These are phyloP conservation scores for Abscondita cerata DNA, from an alignment of 2,888 invertebrate genomes.

Conservation along the genomic window DNA sequence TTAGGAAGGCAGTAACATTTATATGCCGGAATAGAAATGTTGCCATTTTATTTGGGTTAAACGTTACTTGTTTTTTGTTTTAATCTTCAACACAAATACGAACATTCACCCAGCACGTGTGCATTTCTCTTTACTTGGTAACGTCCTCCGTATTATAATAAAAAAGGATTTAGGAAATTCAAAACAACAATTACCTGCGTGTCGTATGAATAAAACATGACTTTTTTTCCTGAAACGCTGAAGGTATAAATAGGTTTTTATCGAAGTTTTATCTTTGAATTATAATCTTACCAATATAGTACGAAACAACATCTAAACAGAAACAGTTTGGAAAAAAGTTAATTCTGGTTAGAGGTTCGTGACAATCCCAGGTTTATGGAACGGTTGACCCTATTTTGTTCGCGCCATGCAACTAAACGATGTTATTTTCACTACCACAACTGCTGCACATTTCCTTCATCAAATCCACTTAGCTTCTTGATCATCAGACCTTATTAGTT, in stretches of 20 bases:
- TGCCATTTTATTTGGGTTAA: too few relatives aligned
- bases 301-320: constrained; percentile 19
- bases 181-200: too few relatives aligned
- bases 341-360: constrained; percentile 30
- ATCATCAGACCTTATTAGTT: neutral
- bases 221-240: too few relatives aligned
- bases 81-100: too few relatives aligned
- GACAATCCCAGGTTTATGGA: constrained; percentile 38
- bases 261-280: constrained; percentile 5
- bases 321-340: constrained; percentile 15
- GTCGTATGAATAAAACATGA: too few relatives aligned
- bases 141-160: too few relatives aligned
- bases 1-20: too few relatives aligned
- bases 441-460: constrained; percentile 31
- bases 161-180: too few relatives aligned
- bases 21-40: too few relatives aligned
- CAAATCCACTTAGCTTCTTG: constrained; percentile 23
- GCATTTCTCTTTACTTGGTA: too few relatives aligned
- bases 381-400: constrained; percentile 38
- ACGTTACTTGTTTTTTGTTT: too few relatives aligned
- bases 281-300: constrained; percentile 8
- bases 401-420: constrained; percentile 34
- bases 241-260: neutral
- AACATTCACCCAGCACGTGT: too few relatives aligned
- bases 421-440: constrained; percentile 29